Evolutionary conservation across 2,113 vertebrate genomes (phyloP).

Genomic region (Echinops telfairi): DNA sequence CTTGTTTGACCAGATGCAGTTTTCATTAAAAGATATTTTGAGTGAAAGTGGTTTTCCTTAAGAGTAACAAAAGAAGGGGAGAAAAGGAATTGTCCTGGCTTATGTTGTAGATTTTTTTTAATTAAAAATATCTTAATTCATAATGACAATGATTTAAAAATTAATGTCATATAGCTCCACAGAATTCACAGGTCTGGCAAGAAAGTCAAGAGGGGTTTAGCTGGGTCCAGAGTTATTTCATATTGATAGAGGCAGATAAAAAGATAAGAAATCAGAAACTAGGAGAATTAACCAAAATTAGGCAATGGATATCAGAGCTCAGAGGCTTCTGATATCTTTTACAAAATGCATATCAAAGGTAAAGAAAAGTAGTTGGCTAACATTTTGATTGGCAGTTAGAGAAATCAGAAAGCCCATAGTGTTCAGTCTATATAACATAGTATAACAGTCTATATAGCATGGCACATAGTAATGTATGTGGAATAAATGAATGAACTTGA

Average conservation of each 20-base stretch:
- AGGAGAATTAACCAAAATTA: slow-evolving; percentile 25
- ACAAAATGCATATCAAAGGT: neutral
- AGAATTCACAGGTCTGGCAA: slow-evolving; percentile 21
- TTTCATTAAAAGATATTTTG: slow-evolving; percentile 74
- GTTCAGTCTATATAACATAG: neutral
- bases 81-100: slow-evolving; percentile 10
- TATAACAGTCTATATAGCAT: neutral
- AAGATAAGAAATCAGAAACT: slow-evolving; percentile 31
- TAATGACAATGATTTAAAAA: slow-evolving; percentile 16
- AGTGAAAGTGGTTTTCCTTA: slow-evolving; percentile 63
- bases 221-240: neutral
- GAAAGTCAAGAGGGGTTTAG: neutral
- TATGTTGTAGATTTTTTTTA: slow-evolving; percentile 46
- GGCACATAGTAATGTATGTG: neutral
- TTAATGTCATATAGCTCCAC: neutral
- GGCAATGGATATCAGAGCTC: slow-evolving; percentile 4
- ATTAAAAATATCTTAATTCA: slow-evolving; percentile 56
- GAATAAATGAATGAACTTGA: neutral
- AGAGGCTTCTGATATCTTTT: slow-evolving; percentile 20
- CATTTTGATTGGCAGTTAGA: neutral
- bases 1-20: slow-evolving; percentile 71
- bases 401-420: neutral
- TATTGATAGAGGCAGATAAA: neutral
- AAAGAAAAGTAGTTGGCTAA: slow-evolving; percentile 25
- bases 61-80: slow-evolving; percentile 15